These are phyloP conservation scores for Enteromius anoplus DNA, from an alignment of 2,797 vertebrate species.

Conservation along the genomic window DNA sequence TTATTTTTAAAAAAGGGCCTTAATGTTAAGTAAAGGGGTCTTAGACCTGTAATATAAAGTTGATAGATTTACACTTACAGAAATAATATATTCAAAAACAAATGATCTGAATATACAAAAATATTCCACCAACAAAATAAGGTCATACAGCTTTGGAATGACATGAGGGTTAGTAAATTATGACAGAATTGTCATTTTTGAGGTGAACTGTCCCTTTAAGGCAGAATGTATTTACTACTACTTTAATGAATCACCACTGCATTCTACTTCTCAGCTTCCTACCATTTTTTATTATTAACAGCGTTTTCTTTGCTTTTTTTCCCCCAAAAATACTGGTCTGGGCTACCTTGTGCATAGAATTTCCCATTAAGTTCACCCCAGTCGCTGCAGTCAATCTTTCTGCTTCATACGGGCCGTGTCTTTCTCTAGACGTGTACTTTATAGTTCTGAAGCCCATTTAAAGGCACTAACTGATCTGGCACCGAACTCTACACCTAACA, in stretches of 20 bases:
- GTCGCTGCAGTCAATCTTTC: background rate
- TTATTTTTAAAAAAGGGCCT: background rate
- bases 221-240: background rate
- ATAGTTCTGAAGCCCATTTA: slow-evolving; percentile 1
- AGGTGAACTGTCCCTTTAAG: background rate
- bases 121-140: background rate
- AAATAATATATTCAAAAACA: background rate
- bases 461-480: slow-evolving; percentile 48
- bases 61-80: background rate
- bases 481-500: slow-evolving; percentile 46
- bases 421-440: slow-evolving; percentile 9
- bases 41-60: background rate
- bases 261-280: background rate
- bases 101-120: background rate
- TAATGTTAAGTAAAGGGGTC: background rate
- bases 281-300: slow-evolving; percentile 1
- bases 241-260: slow-evolving; percentile 5
- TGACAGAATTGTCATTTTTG: background rate
- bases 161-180: background rate
- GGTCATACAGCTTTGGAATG: background rate
- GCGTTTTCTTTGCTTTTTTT: background rate
- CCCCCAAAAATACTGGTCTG: background rate
- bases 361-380: background rate
- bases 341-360: background rate
- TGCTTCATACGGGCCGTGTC: background rate